Base-by-base conservation (phyloP, 2,113 vertebrate genomes). In the Antennarius striatus region DNA sequence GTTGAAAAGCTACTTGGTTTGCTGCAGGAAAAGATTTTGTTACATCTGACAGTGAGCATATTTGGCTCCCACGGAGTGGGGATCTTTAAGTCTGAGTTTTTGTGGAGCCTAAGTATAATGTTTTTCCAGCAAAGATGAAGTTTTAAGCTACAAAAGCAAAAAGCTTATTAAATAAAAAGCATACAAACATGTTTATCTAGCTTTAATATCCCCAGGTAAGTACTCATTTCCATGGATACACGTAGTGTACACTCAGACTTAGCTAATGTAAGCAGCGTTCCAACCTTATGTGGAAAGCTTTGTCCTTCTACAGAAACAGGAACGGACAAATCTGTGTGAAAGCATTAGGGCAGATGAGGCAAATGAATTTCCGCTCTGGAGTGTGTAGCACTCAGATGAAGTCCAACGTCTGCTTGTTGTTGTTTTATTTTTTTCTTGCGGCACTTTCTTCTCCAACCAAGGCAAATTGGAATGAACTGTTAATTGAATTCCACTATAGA, bases 261-360 rank as follows among this genome's bases (percentile, higher is more conserved):
- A 30, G 36, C 68, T 71, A 82, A 82, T 71, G 62, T 54, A 81
- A 75, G 69, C 71, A 46, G 9, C 79, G 57, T 73, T 69, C 68
- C 62, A 78, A 76, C 79, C 81, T 79, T 73, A 69, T 79, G 72
- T 59, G 75, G 66, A 88, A 86, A 89, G 88, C 80, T 65, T 66
- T 71, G 82, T 71, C 88, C 85, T 86, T 86, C 73, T 72, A 40
- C 14, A 40, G 56, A 72, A 77, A 67, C 69, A 43, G 47, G 30
- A 28, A 56, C 22, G 48, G 71, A 29, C 65, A 56, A 60, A 60
- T 82, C 66, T 66, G 54, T 57, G 67, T 71, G 57, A 71, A 87
- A 74, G 65, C 83, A 83, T 87, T 82, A 82, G 60, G 1, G 43
- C 52, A 68, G 71, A 87, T 66, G 64, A 88, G 64, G 66, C 75